Evolutionary conservation across 2,888 invertebrate genomes (phyloP), one percentile per base, ranked within the genome.

Genomic region (Psococerastis gibbosa): DNA sequence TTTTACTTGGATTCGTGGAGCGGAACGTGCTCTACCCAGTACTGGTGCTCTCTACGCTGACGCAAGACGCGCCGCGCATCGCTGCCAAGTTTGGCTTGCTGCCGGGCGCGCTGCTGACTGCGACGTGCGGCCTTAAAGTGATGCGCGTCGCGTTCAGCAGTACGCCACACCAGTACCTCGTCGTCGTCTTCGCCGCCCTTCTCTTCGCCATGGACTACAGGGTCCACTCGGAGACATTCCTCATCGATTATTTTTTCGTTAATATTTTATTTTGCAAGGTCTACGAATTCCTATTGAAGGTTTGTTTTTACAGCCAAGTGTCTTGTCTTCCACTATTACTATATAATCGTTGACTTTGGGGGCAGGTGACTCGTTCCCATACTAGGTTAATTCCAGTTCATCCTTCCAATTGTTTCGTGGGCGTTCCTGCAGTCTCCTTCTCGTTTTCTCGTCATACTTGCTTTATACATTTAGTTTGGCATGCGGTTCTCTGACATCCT

Each of bases 221-320:
- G 55, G 68, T 70, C 47, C 67, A 78, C 23, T 78, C 83, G 15
- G 88, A 92, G 61, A 83, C 85, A 0, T 92, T 94, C 59, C 71
- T 95, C 11, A 71, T 95, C 1, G 88, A 94, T 61, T 91, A 91
- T 61, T 95, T 89, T 64, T 66, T 97, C 49, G 80, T 87, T 53
- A 81, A 87, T 44, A 79, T 94, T 47, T 69, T 84, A 34, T 88
- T 83, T 55, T 78, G 77, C 54, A 94, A 95, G 62, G 76, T 85
- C 47, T 80, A 85, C 60, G 97, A 98, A 65, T 76, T 97, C 55
- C 63, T 92, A 49, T 68, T 97, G 41, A 97, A 97, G 73, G 83
- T 83, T 54, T 57, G 53, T 49, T 20, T 17, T 9, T 42, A 8
- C 17, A 22, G 22, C 32, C 2, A 38, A 38, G 4, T 41, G n/a